A percentile compares a stretch with the other conserved stretches of the same genome.
Conservation (phyloP, 2,797 vertebrate species). For the Hemitrygon akajei region DNA sequence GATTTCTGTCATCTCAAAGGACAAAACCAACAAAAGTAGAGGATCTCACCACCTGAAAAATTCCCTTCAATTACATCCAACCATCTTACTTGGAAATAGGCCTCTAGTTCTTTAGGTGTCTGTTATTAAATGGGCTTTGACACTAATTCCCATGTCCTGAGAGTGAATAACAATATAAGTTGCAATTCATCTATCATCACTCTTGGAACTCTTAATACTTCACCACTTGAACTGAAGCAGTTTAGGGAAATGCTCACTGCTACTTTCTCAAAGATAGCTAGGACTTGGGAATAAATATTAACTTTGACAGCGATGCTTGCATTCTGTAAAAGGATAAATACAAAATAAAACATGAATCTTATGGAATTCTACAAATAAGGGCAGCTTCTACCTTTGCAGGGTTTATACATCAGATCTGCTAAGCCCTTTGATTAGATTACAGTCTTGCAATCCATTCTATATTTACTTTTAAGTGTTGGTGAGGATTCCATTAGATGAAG, state of each 20-base stretch:
- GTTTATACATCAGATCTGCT: too few species aligned
- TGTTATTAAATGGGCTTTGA: too few species aligned
- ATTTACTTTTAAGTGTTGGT: not conserved
- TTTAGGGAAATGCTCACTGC: not conserved
- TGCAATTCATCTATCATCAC: not conserved
- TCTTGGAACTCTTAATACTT: not conserved
- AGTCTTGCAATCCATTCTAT: not conserved
- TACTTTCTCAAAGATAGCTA: not conserved
- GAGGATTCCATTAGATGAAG: not conserved
- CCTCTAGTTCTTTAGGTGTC: too few species aligned
- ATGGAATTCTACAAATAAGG: not conserved
- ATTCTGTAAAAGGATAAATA: not conserved
- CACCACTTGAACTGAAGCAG: not conserved
- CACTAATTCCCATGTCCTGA: too few species aligned
- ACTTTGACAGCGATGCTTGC: not conserved
- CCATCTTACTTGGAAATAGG: not conserved
- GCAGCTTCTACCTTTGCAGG: not conserved
- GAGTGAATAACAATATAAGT: not conserved
- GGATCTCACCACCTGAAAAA: not conserved
- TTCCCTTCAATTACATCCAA: not conserved
- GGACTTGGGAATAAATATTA: not conserved
- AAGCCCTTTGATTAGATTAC: not conserved
- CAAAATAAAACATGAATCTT: not conserved
- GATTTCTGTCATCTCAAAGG: not conserved
- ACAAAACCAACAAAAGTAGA: not conserved